Evolutionary conservation across 2,113 vertebrate species (phyloP).

Genomic region (Hypomesus transpacificus): DNA sequence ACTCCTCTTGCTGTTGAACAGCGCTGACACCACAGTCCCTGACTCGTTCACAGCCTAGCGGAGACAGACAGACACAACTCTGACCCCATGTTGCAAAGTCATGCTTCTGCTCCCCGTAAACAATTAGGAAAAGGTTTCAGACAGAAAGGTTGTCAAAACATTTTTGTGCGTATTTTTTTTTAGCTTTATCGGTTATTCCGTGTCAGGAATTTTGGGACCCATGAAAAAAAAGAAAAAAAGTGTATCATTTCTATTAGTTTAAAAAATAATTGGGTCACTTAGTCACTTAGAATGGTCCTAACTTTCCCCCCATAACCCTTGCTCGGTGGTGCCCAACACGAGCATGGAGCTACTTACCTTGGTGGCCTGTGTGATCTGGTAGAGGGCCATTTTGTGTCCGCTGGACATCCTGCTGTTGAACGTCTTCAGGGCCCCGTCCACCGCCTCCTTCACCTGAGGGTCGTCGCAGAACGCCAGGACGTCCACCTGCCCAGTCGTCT

Average conservation of each 20-base stretch:
- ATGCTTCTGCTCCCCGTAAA: too few relatives aligned
- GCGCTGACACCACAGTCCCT: conserved; percentile 57
- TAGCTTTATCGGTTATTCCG: not conserved
- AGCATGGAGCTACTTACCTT: conserved; percentile 37
- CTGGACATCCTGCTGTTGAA: conserved; percentile 30
- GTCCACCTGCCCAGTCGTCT: not conserved
- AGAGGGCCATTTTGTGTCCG: conserved; percentile 42
- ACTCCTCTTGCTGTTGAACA: conserved; percentile 74
- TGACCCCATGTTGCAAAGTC: not conserved
- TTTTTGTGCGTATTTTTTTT: too few relatives aligned
- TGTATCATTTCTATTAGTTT: too few relatives aligned
- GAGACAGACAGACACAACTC: conserved; percentile 3
- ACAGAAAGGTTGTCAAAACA: not conserved
- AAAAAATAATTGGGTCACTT: too few relatives aligned
- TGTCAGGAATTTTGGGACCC: too few relatives aligned
- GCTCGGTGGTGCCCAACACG: too few relatives aligned
- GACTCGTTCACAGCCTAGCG: conserved; percentile 65
- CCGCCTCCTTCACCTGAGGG: conserved; percentile 19
- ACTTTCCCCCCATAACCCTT: too few relatives aligned
- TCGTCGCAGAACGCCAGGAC: conserved; percentile 37
- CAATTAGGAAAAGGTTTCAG: not conserved
- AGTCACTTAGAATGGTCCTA: too few relatives aligned
- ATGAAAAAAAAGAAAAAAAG: too few relatives aligned
- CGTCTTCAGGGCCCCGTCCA: conserved; percentile 24
- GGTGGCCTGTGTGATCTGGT: conserved; percentile 38